Percentiles rank a stretch among this genome's conserved stretches.
phyloP scores from a whole-genome alignment of 2,797 vertebrate genomes.

The Mormyrops boulengeri region DNA sequence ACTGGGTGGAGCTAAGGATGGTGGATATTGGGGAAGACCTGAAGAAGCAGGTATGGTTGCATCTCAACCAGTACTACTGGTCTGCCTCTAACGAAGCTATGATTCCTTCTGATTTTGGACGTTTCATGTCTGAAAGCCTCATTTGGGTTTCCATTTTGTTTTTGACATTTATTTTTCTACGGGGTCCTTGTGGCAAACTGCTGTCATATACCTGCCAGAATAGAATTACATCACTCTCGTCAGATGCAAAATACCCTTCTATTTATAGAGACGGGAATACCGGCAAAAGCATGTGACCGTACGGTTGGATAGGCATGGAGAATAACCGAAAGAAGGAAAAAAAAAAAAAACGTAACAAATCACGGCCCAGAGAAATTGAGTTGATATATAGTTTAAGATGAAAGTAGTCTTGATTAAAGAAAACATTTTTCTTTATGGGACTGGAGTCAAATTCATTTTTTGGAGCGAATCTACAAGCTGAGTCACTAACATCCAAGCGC shows the following conservation, averaged over 20 bases:
- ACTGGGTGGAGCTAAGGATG: background rate
- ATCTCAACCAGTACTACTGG: background rate
- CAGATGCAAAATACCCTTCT: background rate
- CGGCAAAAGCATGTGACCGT: background rate
- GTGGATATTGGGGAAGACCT: background rate
- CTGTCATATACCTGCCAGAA: background rate
- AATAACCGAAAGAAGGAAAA: background rate
- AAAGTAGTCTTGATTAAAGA: background rate
- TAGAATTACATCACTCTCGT: background rate
- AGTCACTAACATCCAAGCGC: background rate
- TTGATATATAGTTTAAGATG: background rate
- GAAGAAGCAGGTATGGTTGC: background rate
- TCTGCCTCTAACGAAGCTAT: background rate
- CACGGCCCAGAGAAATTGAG: background rate
- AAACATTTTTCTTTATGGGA: background rate
- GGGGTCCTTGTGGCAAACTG: background rate
- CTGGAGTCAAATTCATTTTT: constrained; percentile 2
- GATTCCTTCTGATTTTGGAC: background rate
- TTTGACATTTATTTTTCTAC: background rate
- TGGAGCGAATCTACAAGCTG: background rate
- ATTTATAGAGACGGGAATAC: background rate
- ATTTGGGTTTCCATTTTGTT: constrained; percentile 4
- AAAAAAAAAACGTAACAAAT: background rate
- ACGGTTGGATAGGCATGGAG: background rate
- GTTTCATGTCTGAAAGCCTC: background rate